Base-by-base conservation (phyloP, 2,888 invertebrate species). In the Melanostoma scalare region DNA sequence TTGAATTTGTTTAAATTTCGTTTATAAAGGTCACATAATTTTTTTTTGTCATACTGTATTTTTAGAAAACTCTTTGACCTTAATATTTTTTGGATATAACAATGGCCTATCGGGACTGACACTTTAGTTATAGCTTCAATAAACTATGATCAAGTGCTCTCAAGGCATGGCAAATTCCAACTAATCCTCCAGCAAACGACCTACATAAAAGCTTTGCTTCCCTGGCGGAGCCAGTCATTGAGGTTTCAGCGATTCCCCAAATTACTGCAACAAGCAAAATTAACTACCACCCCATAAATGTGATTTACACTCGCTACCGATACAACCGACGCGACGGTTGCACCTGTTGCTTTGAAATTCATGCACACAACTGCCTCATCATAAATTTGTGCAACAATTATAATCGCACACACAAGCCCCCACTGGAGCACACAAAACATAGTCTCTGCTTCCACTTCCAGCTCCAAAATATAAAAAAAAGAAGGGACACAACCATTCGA, bases 381-480 rank as follows among this genome's bases (percentile, higher is more conserved):
- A 84, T 84, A 84, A 84, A 84, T 75, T 84, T 79, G 79, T 67
- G 61, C 74, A 78, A 74, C 82, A 82, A 78, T 78, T 82, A 78
- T 63, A 50, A 73, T 67, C 68, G 73, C 63, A 69, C 78, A 75
- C 65, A 60, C 55, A 69, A 55, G 10, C 60, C 58, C 53, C 67
- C 48, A 31, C 60, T 40, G 10, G 6, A 46, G n/a, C 44, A 46
- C 10, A 10, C 35, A 30, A 2, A 10, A 10, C 40, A 40, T 31
- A 55, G 6, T 10, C 20, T 38, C 36, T 44, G 46, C 10, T 33
- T 5, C 33, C 42, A 9, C 44, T 42, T 1, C 31, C 44, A 58
- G 9, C 20, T 20, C 20, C 20, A 42, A n/a, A n/a, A 61, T 9
- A 10, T 48, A 48, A 63, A 46, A 50, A 50, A 63, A 20, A 20